Evolutionary conservation across 2,113 vertebrate genomes (phyloP), one percentile per base, ranked within the genome.

Genomic region (Reinhardtius hippoglossoides): DNA sequence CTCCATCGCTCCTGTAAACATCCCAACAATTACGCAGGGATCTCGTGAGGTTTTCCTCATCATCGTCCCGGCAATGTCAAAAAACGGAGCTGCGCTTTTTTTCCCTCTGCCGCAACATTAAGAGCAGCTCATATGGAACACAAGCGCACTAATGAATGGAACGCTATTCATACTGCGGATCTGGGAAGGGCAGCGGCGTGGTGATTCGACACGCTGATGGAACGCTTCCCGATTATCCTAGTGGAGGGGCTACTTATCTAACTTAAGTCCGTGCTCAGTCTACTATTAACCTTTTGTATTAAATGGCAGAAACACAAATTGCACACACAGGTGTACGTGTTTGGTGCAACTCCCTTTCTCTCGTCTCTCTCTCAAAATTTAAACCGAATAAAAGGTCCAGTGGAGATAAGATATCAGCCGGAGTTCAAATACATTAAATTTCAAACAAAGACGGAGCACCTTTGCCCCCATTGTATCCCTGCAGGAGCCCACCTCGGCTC

Each of bases 121-220:
- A 82, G 76, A 74, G 58, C 87, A 87, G 85, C 84, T 90, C 80
- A 75, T 69, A 80, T 46, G 54, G 74, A 86, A 80, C 78, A 71
- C 66, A 72, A 82, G 56, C 66, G 42, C 31, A 50, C 46, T 82
- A 81, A 87, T 78, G 74, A 84, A 85, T 18, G n/a, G 44, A 68
- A 72, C 65, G 74, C 21, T 62, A 63, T 86, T 83, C 80, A 66
- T 68, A 42, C 57, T 55, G 67, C 42, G 58, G 83, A 67, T 60
- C 24, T 57, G 50, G 44, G 20, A 20, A 35, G n/a, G 23, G 31
- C 42, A 71, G 69, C 2, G 0, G 16, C 42, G 56, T 40, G 52
- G 50, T 75, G 64, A 64, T 62, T 31, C 76, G 42, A 67, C 55
- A 59, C 54, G 14, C n/a, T 68, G 74, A 67, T 50, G 62, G 59